Base-by-base conservation (phyloP, 2,113 vertebrate genomes). In the Miniopterus natalensis region DNA sequence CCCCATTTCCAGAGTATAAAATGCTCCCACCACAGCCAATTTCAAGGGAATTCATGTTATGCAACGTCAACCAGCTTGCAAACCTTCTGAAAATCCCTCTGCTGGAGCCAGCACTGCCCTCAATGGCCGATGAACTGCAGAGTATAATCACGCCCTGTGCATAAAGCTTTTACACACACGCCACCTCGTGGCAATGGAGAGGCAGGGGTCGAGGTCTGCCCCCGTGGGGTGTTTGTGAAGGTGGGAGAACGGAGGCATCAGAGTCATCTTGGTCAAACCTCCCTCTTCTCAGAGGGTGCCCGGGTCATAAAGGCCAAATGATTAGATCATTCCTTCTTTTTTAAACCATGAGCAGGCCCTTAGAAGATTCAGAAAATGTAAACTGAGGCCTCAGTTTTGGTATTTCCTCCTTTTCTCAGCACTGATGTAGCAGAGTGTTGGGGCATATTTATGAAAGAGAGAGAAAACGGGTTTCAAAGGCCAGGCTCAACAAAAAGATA, bases 201-300 rank as follows among this genome's bases (percentile, higher is more conserved):
- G 31, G 8, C 4, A 17, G 47, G 0, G 31, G 57, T 31, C 4
- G 0, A 70, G 14, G 27, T 11, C 18, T 81, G 8, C 5, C 17
- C 4, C 27, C 36, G 31, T 17, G 18, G 31, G 55, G 17, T 40
- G 12, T 25, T n/a, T 45, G 29, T 31, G 27, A 68, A 53, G 8
- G 8, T 7, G 6, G 74, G 27, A 88, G 45, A n/a, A 53, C 27
- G 36, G 3, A 23, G 21, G 1, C 59, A 75, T 45, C 23, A 20
- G 8, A 75, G 6, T 8, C 23, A 55, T 80, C 31, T 66, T 90
- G 25, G 9, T 94, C n/a, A 49, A 5, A 8, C n/a, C 1, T 70
- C 27, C 36, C 55, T 77, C 25, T 74, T 79, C 91, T 61, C 51
- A 75, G 36, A 75, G 21, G 17, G 0, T 59, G 0, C 29, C n/a